Percentiles rank a stretch among this genome's conserved stretches.
Conservation (phyloP, 1,140 invertebrate species). For the Lordiphosa clarofinis region DNA sequence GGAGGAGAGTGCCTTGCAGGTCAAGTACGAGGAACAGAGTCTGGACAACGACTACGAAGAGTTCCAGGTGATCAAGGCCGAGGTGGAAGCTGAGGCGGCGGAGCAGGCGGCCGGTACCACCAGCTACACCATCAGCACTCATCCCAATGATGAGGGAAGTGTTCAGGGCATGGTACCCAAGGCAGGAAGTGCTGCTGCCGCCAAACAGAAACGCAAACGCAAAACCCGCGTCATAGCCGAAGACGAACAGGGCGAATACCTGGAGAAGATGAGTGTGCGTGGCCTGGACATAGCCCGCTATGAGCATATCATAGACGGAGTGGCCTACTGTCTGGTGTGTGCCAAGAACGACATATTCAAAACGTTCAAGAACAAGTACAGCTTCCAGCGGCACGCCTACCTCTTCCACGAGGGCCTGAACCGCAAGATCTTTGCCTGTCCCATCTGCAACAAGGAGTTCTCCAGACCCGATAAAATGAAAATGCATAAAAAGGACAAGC, state of each 20-base stretch:
- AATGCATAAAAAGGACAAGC: constrained; percentile 94
- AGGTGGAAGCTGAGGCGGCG: constrained; percentile 51
- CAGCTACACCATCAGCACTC: constrained; percentile 39
- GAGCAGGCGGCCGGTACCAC: constrained; percentile 48
- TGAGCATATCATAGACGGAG: constrained; percentile 91
- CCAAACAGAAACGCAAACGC: constrained; percentile 83
- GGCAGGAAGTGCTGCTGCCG: constrained; percentile 59
- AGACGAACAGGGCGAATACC: constrained; percentile 90
- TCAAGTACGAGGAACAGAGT: constrained; percentile 66
- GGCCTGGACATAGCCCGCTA: constrained; percentile 93
- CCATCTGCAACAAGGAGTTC: constrained; percentile 93
- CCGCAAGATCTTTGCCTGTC: constrained; percentile 94
- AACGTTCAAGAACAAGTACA: constrained; percentile 96
- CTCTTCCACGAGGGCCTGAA: constrained; percentile 95
- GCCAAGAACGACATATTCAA: constrained; percentile 93
- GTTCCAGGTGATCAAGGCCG: constrained; percentile 60
- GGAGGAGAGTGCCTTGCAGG: constrained; percentile 51
- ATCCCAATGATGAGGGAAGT: constrained; percentile 20
- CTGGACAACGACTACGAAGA: constrained; percentile 60
- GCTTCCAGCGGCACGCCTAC: constrained; percentile 95
- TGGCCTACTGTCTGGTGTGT: constrained; percentile 94
- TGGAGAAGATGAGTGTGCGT: constrained; percentile 94
- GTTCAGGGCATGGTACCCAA: constrained; percentile 43
- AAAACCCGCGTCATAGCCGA: constrained; percentile 88
- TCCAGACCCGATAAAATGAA: constrained; percentile 96